These are phyloP conservation scores for Reticulitermes lucifugus DNA, from an alignment of 2,888 invertebrate genomes.

Conservation along the genomic window DNA sequence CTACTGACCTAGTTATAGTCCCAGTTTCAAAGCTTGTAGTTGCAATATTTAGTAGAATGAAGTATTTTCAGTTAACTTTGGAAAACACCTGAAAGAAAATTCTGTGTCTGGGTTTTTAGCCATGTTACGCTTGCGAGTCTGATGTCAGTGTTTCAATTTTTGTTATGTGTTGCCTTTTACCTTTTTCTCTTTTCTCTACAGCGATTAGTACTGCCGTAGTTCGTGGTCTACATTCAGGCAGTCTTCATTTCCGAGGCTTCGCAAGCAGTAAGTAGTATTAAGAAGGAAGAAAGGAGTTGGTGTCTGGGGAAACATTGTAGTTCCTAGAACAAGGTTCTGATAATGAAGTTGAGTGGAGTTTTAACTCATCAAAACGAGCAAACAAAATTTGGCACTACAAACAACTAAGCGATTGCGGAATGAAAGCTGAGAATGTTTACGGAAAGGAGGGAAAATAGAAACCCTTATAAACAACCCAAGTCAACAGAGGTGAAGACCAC, in stretches of 20 bases:
- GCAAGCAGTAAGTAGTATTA: not conserved
- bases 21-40: too few species aligned
- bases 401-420: slow-evolving; percentile 3
- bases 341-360: not conserved
- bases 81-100: too few species aligned
- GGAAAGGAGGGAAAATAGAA: not conserved
- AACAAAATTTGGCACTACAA: not conserved
- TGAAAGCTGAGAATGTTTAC: not conserved
- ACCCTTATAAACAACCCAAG: not conserved
- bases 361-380: slow-evolving; percentile 9
- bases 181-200: not conserved
- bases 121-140: too few species aligned
- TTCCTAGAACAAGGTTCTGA: slow-evolving; percentile 7
- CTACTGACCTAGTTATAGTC: too few species aligned
- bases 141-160: not conserved
- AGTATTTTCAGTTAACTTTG: too few species aligned
- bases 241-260: not conserved
- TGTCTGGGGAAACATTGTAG: slow-evolving; percentile 5
- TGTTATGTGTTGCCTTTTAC: not conserved
- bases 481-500: not conserved
- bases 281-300: not conserved
- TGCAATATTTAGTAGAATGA: too few species aligned
- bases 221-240: not conserved
- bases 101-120: not conserved
- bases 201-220: not conserved